A percentile compares a stretch with the other conserved stretches of the same genome.
These are phyloP conservation scores for Drosophila melanogaster DNA, from an alignment of 1,140 invertebrate species.

Conservation along the genomic window DNA sequence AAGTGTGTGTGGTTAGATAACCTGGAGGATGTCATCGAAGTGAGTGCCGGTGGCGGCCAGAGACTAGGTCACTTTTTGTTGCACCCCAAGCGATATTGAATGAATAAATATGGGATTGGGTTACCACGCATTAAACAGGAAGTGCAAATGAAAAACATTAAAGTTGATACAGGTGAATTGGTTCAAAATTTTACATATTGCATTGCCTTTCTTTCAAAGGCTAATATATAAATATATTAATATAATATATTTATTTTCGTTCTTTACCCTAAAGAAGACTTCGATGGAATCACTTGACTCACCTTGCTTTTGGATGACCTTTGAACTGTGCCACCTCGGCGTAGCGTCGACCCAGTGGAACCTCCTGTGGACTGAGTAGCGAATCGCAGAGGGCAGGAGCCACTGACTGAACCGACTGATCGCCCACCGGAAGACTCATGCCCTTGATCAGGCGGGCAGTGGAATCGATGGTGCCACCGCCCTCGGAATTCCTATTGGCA, in stretches of 20 bases:
- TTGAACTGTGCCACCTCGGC: slow-evolving; percentile 84
- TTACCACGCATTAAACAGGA: not conserved
- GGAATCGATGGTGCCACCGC: not conserved
- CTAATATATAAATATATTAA: no score
- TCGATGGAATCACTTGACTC: slow-evolving; percentile 13
- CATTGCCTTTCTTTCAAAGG: no score
- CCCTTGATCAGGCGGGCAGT: slow-evolving; percentile 40
- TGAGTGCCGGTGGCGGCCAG: not conserved
- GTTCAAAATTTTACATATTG: not conserved
- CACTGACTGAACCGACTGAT: slow-evolving; percentile 12
- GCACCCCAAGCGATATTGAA: not conserved
- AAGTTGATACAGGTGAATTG: not conserved
- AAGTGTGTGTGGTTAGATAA: slow-evolving; percentile 49
- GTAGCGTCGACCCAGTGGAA: slow-evolving; percentile 78
- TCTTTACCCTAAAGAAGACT: not conserved
- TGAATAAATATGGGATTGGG: no score
- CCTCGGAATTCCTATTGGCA: slow-evolving; percentile 53
- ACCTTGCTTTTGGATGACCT: slow-evolving; percentile 72
- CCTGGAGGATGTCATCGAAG: slow-evolving; percentile 29
- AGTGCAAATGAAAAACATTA: not conserved
- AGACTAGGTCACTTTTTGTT: slow-evolving; percentile 38
- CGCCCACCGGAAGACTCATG: slow-evolving; percentile 49
- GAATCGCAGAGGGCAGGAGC: slow-evolving; percentile 50
- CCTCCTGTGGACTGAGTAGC: slow-evolving; percentile 82
- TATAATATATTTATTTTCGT: no score